phyloP scores from a whole-genome alignment of 2,888 invertebrate genomes.

The Drosophila koepferae region DNA sequence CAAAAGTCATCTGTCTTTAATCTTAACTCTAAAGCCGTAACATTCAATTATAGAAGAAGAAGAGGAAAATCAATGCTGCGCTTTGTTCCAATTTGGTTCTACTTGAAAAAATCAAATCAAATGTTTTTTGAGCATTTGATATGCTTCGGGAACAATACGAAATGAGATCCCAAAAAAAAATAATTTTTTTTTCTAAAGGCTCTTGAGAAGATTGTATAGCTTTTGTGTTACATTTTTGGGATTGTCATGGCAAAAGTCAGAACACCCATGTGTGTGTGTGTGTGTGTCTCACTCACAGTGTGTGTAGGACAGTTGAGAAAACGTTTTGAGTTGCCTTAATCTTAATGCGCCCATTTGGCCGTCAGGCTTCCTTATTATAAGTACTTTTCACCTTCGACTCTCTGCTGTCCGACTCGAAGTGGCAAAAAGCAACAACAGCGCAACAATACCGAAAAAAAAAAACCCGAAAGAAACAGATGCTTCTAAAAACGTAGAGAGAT shows the following conservation, averaged over 20 bases:
- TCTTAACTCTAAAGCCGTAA: constrained; percentile 9
- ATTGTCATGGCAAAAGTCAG: constrained; percentile 38
- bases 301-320: constrained; percentile 15
- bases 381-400: constrained; percentile 72
- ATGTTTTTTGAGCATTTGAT: background rate
- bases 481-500: constrained; percentile 64
- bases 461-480: constrained; percentile 67
- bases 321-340: constrained; percentile 27
- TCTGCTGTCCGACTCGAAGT: constrained; percentile 54
- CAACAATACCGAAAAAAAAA: constrained; percentile 17
- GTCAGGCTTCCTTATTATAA: constrained; percentile 54
- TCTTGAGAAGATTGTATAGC: constrained; percentile 6
- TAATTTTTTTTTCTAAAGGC: constrained; percentile 15
- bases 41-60: constrained; percentile 21
- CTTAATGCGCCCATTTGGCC: constrained; percentile 47
- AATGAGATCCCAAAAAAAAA: background rate
- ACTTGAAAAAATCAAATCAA: constrained; percentile 15
- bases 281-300: background rate
- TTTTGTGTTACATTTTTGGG: constrained; percentile 28
- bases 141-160: constrained; percentile 3
- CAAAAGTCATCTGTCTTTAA: background rate
- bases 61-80: constrained; percentile 6
- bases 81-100: constrained; percentile 14
- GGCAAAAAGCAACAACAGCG: constrained; percentile 52
- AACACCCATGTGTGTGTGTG: constrained; percentile 9